Evolutionary conservation across 2,797 vertebrate species (phyloP).

Genomic region (Leptoclinus maculatus): DNA sequence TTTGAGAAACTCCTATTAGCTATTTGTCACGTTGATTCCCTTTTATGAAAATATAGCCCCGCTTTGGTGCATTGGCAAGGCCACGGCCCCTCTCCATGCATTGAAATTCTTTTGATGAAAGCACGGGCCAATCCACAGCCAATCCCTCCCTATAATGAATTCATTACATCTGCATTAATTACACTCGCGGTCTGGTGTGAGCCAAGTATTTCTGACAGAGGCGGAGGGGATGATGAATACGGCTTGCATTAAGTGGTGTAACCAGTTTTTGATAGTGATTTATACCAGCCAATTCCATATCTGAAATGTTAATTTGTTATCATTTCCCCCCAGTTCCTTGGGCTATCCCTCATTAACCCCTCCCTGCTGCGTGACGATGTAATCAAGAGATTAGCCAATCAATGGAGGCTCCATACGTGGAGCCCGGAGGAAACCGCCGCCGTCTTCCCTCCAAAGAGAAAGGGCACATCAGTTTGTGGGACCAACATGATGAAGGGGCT

Average conservation of each 20-base stretch:
- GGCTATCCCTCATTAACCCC: constrained; percentile 81
- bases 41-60: constrained; percentile 43
- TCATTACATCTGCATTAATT: constrained; percentile 83
- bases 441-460: constrained; percentile 39
- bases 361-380: constrained; percentile 71
- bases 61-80: constrained; percentile 48
- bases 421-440: constrained; percentile 47
- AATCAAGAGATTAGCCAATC: constrained; percentile 78
- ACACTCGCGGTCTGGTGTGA: constrained; percentile 61
- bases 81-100: constrained; percentile 52
- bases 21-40: constrained; percentile 49
- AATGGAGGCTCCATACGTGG: constrained; percentile 38
- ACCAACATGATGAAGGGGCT: constrained; percentile 45
- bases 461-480: constrained; percentile 51
- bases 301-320: constrained; percentile 86
- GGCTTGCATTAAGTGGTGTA: constrained; percentile 77
- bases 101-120: constrained; percentile 69
- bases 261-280: constrained; percentile 82
- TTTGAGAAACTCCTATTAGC: constrained; percentile 18
- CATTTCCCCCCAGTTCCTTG: constrained; percentile 82
- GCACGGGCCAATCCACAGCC: constrained; percentile 63
- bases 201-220: constrained; percentile 76
- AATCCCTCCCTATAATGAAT: constrained; percentile 77
- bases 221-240: constrained; percentile 76
- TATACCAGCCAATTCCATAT: constrained; percentile 81